Conservation (phyloP, 2,113 vertebrate species). For the Litocranius walleri region DNA sequence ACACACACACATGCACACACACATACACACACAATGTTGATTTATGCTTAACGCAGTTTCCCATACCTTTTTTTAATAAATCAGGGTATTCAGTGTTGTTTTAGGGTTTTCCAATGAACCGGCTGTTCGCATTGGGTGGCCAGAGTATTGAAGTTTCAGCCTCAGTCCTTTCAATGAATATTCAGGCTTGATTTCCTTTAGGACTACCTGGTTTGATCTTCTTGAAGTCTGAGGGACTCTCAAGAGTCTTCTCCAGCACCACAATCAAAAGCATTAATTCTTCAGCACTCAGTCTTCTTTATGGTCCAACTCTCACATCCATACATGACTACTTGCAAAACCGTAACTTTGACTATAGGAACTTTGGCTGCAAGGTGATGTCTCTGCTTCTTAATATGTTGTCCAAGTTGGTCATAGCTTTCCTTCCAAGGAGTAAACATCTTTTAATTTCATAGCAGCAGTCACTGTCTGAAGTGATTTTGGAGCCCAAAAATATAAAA, state of each 20-base stretch:
- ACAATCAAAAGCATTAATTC: background rate
- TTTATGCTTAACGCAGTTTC: background rate
- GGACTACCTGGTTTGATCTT: background rate
- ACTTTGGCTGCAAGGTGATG: background rate
- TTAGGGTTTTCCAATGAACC: background rate
- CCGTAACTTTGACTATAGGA: background rate
- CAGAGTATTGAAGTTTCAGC: background rate
- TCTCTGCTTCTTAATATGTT: background rate
- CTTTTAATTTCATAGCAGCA: background rate
- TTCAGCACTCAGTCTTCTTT: background rate
- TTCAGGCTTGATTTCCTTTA: background rate
- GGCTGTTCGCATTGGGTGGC: accelerated
- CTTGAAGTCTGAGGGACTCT: background rate
- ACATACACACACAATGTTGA: background rate
- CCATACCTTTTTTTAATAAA: background rate
- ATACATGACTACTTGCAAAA: background rate
- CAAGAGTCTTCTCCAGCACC: background rate
- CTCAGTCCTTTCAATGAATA: background rate
- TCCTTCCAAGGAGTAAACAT: background rate
- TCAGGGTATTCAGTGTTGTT: background rate
- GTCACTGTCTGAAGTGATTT: background rate
- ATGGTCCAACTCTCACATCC: background rate
- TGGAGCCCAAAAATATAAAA: background rate
- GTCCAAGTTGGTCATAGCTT: background rate
- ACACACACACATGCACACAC: background rate